Percentiles rank a stretch among this genome's conserved stretches.
Evolutionary conservation across 2,113 vertebrate species (phyloP).

Genomic region (Xiphorhynchus elegans): DNA sequence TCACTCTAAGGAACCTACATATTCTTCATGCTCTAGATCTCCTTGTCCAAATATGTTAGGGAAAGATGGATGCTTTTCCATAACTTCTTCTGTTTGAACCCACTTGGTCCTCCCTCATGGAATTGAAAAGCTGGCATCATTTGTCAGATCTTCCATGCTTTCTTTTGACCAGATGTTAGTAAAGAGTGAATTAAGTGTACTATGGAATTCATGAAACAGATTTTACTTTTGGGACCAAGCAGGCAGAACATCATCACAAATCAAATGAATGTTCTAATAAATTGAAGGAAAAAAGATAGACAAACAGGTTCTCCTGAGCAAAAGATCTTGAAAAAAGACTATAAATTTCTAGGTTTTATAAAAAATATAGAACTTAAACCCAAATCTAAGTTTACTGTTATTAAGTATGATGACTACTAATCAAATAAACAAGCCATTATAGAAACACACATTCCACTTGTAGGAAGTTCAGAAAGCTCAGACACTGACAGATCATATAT

Average conservation of each 20-base stretch:
- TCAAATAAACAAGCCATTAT: not conserved
- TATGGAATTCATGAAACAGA: not conserved
- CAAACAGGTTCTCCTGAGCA: not conserved
- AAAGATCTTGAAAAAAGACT: not conserved
- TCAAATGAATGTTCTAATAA: not conserved
- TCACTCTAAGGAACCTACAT: not conserved
- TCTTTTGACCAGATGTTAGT: not conserved
- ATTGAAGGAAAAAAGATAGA: not conserved
- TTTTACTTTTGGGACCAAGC: not conserved
- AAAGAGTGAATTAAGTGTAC: not conserved
- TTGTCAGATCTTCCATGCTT: not conserved
- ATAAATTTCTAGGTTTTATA: not conserved
- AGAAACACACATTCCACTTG: not conserved
- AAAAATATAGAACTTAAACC: not conserved
- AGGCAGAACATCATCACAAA: not conserved
- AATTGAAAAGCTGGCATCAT: not conserved
- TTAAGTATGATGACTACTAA: not conserved
- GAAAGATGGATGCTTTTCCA: conserved; percentile 26
- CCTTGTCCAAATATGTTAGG: conserved; percentile 46
- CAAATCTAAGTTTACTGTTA: not conserved
- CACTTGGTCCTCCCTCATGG: not conserved
- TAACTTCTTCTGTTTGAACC: not conserved
- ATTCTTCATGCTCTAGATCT: conserved; percentile 64
- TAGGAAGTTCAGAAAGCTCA: not conserved
- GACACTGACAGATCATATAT: not conserved